Percentiles rank a stretch among this genome's conserved stretches.
Evolutionary conservation across 1,140 invertebrate genomes (phyloP).

Genomic region (Pogonognathellus flavescens): DNA sequence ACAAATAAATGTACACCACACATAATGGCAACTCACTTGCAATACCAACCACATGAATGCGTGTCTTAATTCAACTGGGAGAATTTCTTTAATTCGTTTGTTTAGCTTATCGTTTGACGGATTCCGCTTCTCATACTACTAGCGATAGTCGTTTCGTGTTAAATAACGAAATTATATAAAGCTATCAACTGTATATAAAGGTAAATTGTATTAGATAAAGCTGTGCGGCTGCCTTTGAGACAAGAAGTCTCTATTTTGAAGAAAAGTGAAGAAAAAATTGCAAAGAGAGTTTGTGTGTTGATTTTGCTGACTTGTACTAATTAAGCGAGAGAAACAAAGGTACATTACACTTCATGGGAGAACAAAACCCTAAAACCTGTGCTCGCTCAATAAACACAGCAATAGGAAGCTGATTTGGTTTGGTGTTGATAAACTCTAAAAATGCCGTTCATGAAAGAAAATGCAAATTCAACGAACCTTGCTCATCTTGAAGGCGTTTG

Average conservation of each 20-base stretch:
- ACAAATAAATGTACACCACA: no score
- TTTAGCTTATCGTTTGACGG: no score
- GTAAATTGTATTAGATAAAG: neutral
- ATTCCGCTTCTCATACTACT: no score
- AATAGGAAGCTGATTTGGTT: neutral
- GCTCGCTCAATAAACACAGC: neutral
- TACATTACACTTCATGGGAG: neutral
- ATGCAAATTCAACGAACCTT: constrained; percentile 68
- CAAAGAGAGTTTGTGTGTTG: neutral
- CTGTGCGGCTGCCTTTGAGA: constrained; percentile 11
- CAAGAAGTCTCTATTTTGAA: constrained; percentile 4
- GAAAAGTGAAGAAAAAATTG: neutral
- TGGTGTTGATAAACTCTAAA: constrained; percentile 25
- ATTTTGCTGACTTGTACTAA: neutral
- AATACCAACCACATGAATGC: no score
- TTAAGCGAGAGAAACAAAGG: constrained; percentile 14
- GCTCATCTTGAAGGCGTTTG: constrained; percentile 75
- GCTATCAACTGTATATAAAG: no score
- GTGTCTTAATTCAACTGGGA: no score
- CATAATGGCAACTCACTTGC: no score
- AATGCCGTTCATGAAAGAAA: neutral
- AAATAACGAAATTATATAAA: no score
- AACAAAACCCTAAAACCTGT: neutral
- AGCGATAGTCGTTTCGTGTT: no score
- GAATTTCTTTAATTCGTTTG: no score